Evolutionary conservation across 2,888 invertebrate genomes (phyloP), one percentile per base, ranked within the genome.

Genomic region (Meliscaeva auricollis): DNA sequence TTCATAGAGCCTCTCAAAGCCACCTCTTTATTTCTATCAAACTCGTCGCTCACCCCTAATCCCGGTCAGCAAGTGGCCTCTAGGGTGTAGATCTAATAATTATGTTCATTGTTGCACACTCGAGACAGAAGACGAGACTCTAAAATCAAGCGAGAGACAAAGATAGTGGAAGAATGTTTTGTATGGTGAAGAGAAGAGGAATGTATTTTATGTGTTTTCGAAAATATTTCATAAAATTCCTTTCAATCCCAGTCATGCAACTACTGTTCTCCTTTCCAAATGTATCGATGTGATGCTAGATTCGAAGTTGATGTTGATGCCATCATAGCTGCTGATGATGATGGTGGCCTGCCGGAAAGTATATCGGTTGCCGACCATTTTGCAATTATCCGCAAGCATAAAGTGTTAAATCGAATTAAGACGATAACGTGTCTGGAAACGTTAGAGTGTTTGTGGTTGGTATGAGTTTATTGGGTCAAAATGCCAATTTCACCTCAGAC

Each of bases 381-480:
- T 68, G 79, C 72, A 75, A 79, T 72, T 79, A 72, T 52, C 70
- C 75, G 13, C 60, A 75, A 68, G 72, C 66, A 72, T 79, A 84
- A 72, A 80, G 80, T 76, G 80, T 80, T 80, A 72, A 84, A 80
- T 80, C 75, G 72, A 84, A 76, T 80, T 76, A 80, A 72, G 58
- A 54, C 52, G 58, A 80, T 80, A 80, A 84, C 80, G 80, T 84
- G 80, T 80, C 60, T 80, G 60, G 52, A 32, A 75, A 32, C 72
- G 72, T 72, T 72, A 46, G 66, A 68, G 80, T 62, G 70, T 50
- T 44, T 76, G 69, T 13, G 44, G 69, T 54, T 44, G 54, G 32
- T 26, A 58, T 17, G 62, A 13, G 79, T 69, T 66, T 64, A 70
- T 38, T 70, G 58, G 81, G 66, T 72, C 70, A 52, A 58, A 72